Percentiles rank a stretch among this genome's conserved stretches.
phyloP scores from a whole-genome alignment of 2,888 invertebrate species.

The Apotomis turbidana region DNA sequence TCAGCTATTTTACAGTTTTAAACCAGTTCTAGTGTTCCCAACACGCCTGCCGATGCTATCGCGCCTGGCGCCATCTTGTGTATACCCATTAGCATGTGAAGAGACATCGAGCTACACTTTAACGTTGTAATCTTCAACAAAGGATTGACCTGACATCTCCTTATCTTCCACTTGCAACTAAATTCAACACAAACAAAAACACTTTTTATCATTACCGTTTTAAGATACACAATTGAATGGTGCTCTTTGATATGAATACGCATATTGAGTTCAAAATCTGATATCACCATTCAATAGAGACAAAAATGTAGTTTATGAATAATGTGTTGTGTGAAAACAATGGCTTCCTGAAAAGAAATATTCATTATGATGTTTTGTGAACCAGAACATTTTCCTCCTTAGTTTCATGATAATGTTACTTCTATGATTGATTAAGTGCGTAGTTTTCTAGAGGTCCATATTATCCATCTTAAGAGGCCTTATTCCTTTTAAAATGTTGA shows the following conservation, averaged over 20 bases:
- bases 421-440: constrained; percentile 8
- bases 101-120: constrained; percentile 64
- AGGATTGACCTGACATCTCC: constrained; percentile 71
- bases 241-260: constrained; percentile 46
- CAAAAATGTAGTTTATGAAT: constrained; percentile 46
- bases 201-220: constrained; percentile 45
- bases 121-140: constrained; percentile 76
- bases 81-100: constrained; percentile 71
- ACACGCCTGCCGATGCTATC: constrained; percentile 58
- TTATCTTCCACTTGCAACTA: constrained; percentile 42
- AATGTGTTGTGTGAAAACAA: constrained; percentile 43
- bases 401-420: background rate
- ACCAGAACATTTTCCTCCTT: constrained; percentile 22
- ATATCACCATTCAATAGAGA: constrained; percentile 44
- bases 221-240: constrained; percentile 41
- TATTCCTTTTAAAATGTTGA: too few relatives aligned
- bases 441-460: background rate
- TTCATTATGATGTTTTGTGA: constrained; percentile 7
- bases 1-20: constrained; percentile 22
- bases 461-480: too few relatives aligned
- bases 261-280: constrained; percentile 50
- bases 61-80: constrained; percentile 65
- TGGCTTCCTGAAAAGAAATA: constrained; percentile 45
- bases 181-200: constrained; percentile 45
- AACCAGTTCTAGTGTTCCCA: constrained; percentile 35